Evolutionary conservation across 2,888 invertebrate genomes (phyloP).

Genomic region (Papilio elwesi): DNA sequence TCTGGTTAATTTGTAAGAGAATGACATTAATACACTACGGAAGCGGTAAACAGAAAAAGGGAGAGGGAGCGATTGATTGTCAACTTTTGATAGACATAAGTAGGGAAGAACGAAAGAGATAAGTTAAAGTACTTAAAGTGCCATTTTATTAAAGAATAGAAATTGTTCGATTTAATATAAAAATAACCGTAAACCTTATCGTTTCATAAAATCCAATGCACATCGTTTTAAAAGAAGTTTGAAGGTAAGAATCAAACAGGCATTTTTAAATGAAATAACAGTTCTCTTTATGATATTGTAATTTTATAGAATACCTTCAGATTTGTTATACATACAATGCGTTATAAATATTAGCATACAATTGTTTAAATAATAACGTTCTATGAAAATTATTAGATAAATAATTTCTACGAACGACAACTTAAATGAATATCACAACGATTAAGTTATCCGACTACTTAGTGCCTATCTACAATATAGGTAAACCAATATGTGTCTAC

Average conservation of each 20-base stretch:
- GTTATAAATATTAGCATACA: constrained; percentile 77
- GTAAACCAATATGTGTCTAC: constrained; percentile 53
- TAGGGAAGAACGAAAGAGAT: no score
- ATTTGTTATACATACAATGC: constrained; percentile 54
- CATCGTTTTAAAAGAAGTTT: no score
- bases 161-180: no score
- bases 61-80: no score
- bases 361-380: constrained; percentile 61
- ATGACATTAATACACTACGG: no score
- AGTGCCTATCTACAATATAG: constrained; percentile 77
- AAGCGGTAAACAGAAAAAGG: no score
- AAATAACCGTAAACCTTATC: no score
- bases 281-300: constrained; percentile 35
- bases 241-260: constrained; percentile 35
- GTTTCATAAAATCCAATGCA: no score
- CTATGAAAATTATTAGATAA: constrained; percentile 74
- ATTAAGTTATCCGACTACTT: constrained; percentile 47
- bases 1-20: no score
- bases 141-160: no score
- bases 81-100: no score
- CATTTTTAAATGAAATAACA: constrained; percentile 48
- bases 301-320: constrained; percentile 43
- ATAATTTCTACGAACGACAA: constrained; percentile 73
- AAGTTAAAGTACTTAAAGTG: no score
- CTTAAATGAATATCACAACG: constrained; percentile 50